Conservation (phyloP, 2,797 vertebrate species). For the Poecilia picta region DNA sequence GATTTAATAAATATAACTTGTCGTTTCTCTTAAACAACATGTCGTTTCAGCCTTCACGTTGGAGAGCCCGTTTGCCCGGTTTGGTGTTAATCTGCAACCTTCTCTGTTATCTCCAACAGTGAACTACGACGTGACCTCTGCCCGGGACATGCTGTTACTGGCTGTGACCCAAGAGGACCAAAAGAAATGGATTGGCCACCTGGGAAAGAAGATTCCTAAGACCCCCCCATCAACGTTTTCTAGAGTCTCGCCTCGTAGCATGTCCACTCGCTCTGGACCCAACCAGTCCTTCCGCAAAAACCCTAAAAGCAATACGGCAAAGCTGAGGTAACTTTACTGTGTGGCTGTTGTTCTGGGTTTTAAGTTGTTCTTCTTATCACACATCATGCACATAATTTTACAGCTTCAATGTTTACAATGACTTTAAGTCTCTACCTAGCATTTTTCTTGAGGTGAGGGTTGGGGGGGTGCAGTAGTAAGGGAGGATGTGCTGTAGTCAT, state of each 20-base stretch:
- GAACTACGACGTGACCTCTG: constrained; percentile 97
- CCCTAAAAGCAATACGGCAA: constrained; percentile 92
- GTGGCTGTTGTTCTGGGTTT: not conserved
- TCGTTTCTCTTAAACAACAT: not conserved
- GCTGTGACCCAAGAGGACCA: constrained; percentile 97
- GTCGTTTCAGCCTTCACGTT: not conserved
- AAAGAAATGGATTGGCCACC: constrained; percentile 98
- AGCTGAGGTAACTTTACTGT: constrained; percentile 88
- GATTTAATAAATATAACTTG: not conserved
- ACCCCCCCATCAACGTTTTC: constrained; percentile 93
- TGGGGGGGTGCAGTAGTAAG: not conserved
- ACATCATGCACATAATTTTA: constrained; percentile 6
- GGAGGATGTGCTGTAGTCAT: constrained; percentile 49
- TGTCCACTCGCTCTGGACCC: constrained; percentile 92
- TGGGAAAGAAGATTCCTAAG: constrained; percentile 98
- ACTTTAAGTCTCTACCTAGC: constrained; percentile 13
- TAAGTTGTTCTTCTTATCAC: not conserved
- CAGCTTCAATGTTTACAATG: constrained; percentile 4
- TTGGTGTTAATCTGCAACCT: constrained; percentile 8
- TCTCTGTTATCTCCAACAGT: constrained; percentile 73
- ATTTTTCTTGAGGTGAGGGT: constrained; percentile 23
- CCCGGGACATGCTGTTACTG: constrained; percentile 95
- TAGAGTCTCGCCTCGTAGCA: constrained; percentile 91
- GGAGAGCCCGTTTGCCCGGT: not conserved
- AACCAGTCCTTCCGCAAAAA: constrained; percentile 98